Evolutionary conservation across 1,140 invertebrate species (phyloP).

Genomic region (Polypedilum pembai): DNA sequence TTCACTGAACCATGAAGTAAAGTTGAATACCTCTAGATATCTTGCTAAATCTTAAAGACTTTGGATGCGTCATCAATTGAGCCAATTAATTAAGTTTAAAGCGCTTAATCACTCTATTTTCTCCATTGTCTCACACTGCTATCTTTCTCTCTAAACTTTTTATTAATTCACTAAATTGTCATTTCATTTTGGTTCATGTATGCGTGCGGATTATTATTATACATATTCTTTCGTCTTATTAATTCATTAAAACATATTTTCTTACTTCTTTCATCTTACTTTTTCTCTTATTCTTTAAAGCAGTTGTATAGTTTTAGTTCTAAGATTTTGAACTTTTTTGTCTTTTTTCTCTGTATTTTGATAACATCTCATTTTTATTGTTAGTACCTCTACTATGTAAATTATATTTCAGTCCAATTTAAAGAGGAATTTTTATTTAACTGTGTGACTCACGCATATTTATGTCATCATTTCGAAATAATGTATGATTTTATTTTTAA

Average conservation of each 20-base stretch:
- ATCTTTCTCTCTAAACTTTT: background rate
- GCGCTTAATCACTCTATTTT: slow-evolving; percentile 14
- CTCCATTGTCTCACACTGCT: background rate
- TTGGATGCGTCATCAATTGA: slow-evolving; percentile 28
- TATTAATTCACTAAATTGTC: background rate
- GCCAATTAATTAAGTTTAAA: slow-evolving; percentile 22
- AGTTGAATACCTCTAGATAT: background rate
- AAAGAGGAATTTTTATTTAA: too few species aligned
- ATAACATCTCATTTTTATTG: too few species aligned
- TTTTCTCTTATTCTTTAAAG: background rate
- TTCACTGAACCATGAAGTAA: slow-evolving; percentile 23
- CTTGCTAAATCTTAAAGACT: background rate
- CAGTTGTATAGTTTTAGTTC: background rate
- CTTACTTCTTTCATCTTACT: background rate
- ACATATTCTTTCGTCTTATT: background rate
- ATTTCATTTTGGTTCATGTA: background rate
- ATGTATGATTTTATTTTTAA: too few species aligned
- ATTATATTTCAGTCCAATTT: too few species aligned
- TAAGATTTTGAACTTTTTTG: background rate
- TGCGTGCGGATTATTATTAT: slow-evolving; percentile 15
- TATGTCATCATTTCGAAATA: too few species aligned
- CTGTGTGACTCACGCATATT: too few species aligned
- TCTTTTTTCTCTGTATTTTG: too few species aligned
- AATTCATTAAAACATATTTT: slow-evolving; percentile 23
- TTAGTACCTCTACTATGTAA: too few species aligned